Evolutionary conservation across 1,140 invertebrate genomes (phyloP).

Genomic region (Brachionus rotundiformis): DNA sequence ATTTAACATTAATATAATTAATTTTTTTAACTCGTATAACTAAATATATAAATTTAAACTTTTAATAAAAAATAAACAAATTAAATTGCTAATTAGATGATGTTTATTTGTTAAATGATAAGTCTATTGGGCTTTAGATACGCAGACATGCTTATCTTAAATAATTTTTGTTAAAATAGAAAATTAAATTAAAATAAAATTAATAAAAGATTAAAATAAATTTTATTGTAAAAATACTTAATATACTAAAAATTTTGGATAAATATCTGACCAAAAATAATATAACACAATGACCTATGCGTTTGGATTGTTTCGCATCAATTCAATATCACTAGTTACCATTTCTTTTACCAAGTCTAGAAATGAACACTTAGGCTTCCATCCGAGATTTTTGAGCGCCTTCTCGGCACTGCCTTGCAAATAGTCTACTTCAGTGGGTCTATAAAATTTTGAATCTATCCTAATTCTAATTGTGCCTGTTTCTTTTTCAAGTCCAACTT

Average conservation of each 20-base stretch:
- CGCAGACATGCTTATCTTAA: not conserved
- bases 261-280: not conserved
- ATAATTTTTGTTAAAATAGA: too few species aligned
- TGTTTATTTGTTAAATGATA: too few species aligned
- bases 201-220: not conserved
- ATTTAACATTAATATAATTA: too few species aligned
- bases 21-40: slow-evolving; percentile 10
- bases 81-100: too few species aligned
- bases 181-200: not conserved
- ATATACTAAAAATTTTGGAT: not conserved
- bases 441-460: slow-evolving; percentile 90
- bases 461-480: slow-evolving; percentile 78
- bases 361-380: slow-evolving; percentile 83
- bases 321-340: slow-evolving; percentile 84
- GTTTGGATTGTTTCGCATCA: slow-evolving; percentile 87
- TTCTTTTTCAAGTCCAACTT: slow-evolving; percentile 82
- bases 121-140: too few species aligned
- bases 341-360: slow-evolving; percentile 84
- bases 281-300: slow-evolving; percentile 54
- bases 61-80: too few species aligned
- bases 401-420: slow-evolving; percentile 86
- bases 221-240: slow-evolving; percentile 1
- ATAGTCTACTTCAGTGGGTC: slow-evolving; percentile 88
- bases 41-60: too few species aligned
- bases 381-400: slow-evolving; percentile 80